These are phyloP conservation scores for Himalopsyche anomala DNA, from an alignment of 2,888 invertebrate genomes.

Conservation along the genomic window DNA sequence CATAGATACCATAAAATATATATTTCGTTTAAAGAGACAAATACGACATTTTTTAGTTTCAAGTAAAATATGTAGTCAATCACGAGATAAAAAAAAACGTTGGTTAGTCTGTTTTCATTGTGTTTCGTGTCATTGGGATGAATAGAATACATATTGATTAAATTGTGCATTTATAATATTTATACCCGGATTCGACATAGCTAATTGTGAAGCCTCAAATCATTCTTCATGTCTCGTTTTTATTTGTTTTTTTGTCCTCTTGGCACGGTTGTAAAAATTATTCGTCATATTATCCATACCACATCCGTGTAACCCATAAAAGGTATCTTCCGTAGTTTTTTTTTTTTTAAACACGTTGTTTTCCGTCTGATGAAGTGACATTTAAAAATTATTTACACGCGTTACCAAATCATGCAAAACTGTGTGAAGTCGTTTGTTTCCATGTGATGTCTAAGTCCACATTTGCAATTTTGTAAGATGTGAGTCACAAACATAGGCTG, in stretches of 20 bases:
- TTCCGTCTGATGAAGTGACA: background rate
- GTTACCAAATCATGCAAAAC: slow-evolving; percentile 5
- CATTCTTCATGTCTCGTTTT: too few relatives aligned
- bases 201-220: too few relatives aligned
- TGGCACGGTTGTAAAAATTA: background rate
- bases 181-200: too few relatives aligned
- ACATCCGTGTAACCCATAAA: slow-evolving; percentile 6
- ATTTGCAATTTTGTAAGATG: background rate
- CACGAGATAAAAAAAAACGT: too few relatives aligned
- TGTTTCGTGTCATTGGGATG: too few relatives aligned
- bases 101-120: too few relatives aligned
- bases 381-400: background rate
- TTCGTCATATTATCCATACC: slow-evolving; percentile 5
- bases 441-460: slow-evolving; percentile 9
- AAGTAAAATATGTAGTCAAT: too few relatives aligned
- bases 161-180: too few relatives aligned
- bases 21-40: too few relatives aligned
- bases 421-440: background rate
- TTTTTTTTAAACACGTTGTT: slow-evolving; percentile 1
- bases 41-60: too few relatives aligned
- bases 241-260: background rate
- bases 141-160: too few relatives aligned
- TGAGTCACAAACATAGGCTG: background rate
- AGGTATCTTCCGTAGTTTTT: background rate
- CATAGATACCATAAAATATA: too few relatives aligned